Percentiles rank a stretch among this genome's conserved stretches.
Evolutionary conservation across 1,140 invertebrate genomes (phyloP).

Genomic region (Pemphigus obesinymphae): DNA sequence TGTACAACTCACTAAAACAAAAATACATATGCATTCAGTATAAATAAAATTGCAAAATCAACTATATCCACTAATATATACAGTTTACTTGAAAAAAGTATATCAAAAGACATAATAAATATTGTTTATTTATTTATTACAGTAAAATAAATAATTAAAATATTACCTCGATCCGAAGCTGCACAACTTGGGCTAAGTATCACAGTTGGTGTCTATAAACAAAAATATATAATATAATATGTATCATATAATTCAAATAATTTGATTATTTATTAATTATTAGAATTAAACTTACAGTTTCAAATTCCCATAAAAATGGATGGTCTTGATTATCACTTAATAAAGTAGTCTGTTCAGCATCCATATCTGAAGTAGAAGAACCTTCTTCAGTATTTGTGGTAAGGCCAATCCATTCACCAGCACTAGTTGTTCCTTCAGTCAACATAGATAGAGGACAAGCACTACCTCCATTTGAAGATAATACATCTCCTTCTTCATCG

Average conservation of each 20-base stretch:
- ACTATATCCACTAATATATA: too few relatives aligned
- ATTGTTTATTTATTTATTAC: too few relatives aligned
- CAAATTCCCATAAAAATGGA: conserved; percentile 66
- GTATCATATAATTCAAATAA: neutral
- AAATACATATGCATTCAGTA: neutral
- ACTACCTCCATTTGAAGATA: conserved; percentile 51
- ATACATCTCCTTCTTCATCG: conserved; percentile 59
- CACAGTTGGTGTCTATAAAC: conserved; percentile 58
- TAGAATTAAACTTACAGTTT: conserved; percentile 54
- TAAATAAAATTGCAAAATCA: neutral
- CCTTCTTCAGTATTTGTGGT: conserved; percentile 83
- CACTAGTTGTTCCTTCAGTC: conserved; percentile 61
- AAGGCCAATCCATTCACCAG: conserved; percentile 75
- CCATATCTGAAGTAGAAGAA: conserved; percentile 72
- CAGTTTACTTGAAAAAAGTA: too few relatives aligned
- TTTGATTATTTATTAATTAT: neutral
- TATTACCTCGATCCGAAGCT: conserved; percentile 67
- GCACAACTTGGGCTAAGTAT: conserved; percentile 65
- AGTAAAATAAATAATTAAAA: neutral
- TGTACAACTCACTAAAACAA: conserved; percentile 78
- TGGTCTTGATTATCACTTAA: conserved; percentile 56
- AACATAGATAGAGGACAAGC: conserved; percentile 48
- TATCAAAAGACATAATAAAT: too few relatives aligned
- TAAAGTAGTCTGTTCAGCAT: conserved; percentile 55
- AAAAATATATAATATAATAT: conserved; percentile 9